A percentile compares a stretch with the other conserved stretches of the same genome.
phyloP scores from a whole-genome alignment of 2,797 vertebrate genomes.

The Acipenser ruthenus region DNA sequence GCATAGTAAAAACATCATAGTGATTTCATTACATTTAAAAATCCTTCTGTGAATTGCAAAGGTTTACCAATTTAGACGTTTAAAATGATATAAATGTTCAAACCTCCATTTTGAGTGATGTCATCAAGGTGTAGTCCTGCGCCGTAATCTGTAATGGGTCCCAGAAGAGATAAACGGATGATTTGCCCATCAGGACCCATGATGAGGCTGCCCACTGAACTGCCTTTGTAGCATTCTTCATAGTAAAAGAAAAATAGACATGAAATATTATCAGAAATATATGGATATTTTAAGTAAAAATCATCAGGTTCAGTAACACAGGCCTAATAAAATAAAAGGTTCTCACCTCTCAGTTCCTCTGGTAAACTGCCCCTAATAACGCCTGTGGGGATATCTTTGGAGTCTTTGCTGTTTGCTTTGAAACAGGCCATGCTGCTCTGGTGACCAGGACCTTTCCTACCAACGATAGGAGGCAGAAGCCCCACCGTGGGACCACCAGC shows the following conservation, averaged over 20 bases:
- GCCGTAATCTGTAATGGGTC: conserved; percentile 24
- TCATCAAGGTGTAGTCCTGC: conserved; percentile 27
- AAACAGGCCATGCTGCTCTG: conserved; percentile 42
- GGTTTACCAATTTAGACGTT: too few relatives aligned
- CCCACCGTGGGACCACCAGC: conserved; percentile 19
- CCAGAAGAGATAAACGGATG: conserved; percentile 45
- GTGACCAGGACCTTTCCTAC: conserved; percentile 36
- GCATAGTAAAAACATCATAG: too few relatives aligned
- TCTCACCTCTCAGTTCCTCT: conserved; percentile 52
- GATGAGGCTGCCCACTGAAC: conserved; percentile 44
- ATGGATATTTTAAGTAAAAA: not conserved
- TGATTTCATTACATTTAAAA: too few relatives aligned
- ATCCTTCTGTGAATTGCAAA: too few relatives aligned
- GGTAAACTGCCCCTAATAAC: conserved; percentile 33
- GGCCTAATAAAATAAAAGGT: not conserved
- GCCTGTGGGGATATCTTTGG: conserved; percentile 15
- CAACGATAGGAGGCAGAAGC: conserved; percentile 28
- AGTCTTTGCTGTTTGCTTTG: conserved; percentile 24
- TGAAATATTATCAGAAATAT: not conserved
- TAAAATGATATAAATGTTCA: conserved; percentile 14
- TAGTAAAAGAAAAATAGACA: conserved; percentile 22
- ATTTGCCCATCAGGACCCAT: conserved; percentile 55
- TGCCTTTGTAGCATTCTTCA: conserved; percentile 49
- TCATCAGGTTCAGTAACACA: not conserved
- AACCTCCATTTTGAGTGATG: conserved; percentile 39